Conservation (phyloP, 2,113 vertebrate genomes). For the Ploceus nigricollis region DNA sequence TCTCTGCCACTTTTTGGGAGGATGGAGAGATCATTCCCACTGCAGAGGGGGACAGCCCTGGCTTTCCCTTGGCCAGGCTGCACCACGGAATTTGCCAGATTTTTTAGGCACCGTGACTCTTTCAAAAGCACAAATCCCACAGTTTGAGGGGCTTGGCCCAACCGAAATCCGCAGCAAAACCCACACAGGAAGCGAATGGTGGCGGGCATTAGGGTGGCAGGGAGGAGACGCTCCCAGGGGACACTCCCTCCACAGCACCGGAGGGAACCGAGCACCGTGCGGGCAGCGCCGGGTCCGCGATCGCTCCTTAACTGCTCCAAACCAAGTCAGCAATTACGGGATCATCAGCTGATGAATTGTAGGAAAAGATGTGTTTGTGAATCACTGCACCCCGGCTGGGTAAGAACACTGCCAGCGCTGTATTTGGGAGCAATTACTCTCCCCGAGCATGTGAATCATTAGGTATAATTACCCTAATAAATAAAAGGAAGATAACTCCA, state of each 20-base stretch:
- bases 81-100: accelerated
- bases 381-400: constrained; percentile 12
- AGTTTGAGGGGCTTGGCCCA: accelerated
- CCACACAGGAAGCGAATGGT: accelerated
- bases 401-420: neutral
- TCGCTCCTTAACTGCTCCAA: neutral
- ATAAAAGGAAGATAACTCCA: constrained; percentile 43
- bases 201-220: accelerated
- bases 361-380: neutral
- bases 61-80: neutral
- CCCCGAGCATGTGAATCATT: constrained; percentile 56
- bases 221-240: accelerated
- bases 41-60: neutral
- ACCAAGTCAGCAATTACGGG: neutral
- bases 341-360: neutral
- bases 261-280: accelerated
- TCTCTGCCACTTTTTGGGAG: neutral
- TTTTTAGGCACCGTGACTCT: accelerated
- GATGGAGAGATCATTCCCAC: neutral
- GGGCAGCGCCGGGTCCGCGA: accelerated
- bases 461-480: constrained; percentile 61
- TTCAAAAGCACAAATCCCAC: neutral
- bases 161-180: neutral
- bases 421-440: constrained; percentile 50
- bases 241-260: accelerated